phyloP scores from a whole-genome alignment of 2,888 invertebrate species.

The Melipona bicolor region DNA sequence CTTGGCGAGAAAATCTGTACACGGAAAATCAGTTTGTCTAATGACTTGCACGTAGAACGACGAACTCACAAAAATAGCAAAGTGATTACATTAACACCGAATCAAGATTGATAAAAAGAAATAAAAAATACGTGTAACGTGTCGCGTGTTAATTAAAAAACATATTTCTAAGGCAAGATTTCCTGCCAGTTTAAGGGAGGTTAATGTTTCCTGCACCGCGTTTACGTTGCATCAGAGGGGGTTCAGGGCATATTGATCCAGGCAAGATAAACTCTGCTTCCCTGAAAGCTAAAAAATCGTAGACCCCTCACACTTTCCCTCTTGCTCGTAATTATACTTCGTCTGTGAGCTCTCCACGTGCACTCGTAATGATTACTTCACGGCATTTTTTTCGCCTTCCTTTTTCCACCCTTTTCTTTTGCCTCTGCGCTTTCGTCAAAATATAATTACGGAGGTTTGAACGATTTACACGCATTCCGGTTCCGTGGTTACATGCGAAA shows the following conservation, averaged over 20 bases:
- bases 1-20: neutral
- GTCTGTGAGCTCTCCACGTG: constrained; percentile 55
- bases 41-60: neutral
- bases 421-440: constrained; percentile 5
- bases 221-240: constrained; percentile 16
- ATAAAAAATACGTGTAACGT: neutral
- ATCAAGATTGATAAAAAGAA: neutral
- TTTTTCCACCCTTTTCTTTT: neutral
- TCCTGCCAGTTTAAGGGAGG: neutral
- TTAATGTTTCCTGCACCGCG: neutral
- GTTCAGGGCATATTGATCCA: constrained; percentile 58
- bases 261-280: constrained; percentile 47
- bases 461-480: constrained; percentile 35
- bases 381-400: neutral
- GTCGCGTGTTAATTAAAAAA: no score
- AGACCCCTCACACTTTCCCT: constrained; percentile 64
- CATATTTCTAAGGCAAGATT: neutral
- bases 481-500: constrained; percentile 12
- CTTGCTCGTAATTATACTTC: constrained; percentile 66
- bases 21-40: constrained; percentile 16
- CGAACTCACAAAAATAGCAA: neutral
- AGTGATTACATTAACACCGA: neutral
- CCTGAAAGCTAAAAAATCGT: constrained; percentile 53
- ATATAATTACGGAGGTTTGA: constrained; percentile 30
- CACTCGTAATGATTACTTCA: constrained; percentile 54